Evolutionary conservation across 2,113 vertebrate genomes (phyloP).

Genomic region (Erythrolamprus reginae): DNA sequence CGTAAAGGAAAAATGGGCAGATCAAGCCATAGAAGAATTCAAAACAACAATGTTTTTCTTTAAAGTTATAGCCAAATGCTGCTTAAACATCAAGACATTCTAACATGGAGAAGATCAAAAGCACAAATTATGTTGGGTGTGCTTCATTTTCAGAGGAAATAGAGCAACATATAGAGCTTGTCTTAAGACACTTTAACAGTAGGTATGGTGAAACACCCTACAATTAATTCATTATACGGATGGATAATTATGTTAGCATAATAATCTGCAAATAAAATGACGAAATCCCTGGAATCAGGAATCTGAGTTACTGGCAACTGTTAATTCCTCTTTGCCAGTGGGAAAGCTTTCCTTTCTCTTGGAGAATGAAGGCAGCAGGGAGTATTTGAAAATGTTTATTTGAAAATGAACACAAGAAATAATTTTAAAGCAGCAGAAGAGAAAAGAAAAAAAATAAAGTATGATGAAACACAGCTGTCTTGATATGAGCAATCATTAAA

Average conservation of each 20-base stretch:
- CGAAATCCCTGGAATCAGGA: not conserved
- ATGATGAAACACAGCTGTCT: not conserved
- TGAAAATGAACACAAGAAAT: not conserved
- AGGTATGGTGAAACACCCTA: not conserved
- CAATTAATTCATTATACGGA: conserved; percentile 1
- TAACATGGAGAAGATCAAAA: not conserved
- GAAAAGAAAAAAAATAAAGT: not conserved
- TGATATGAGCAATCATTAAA: not conserved
- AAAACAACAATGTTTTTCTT: not conserved
- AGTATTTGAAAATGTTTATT: not conserved
- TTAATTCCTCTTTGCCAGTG: conserved; percentile 4
- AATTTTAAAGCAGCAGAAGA: not conserved
- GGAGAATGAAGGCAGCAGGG: not conserved
- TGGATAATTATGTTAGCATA: not conserved
- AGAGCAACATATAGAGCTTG: not conserved
- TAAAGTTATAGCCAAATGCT: not conserved
- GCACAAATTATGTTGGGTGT: not conserved
- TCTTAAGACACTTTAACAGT: not conserved
- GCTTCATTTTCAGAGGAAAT: not conserved
- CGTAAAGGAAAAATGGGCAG: not conserved
- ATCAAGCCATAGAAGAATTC: not conserved
- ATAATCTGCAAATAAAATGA: not conserved
- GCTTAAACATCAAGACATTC: not conserved
- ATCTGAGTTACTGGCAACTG: not conserved
- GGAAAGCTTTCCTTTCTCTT: not conserved